phyloP scores from a whole-genome alignment of 2,888 invertebrate species.

The Sisyra nigra region DNA sequence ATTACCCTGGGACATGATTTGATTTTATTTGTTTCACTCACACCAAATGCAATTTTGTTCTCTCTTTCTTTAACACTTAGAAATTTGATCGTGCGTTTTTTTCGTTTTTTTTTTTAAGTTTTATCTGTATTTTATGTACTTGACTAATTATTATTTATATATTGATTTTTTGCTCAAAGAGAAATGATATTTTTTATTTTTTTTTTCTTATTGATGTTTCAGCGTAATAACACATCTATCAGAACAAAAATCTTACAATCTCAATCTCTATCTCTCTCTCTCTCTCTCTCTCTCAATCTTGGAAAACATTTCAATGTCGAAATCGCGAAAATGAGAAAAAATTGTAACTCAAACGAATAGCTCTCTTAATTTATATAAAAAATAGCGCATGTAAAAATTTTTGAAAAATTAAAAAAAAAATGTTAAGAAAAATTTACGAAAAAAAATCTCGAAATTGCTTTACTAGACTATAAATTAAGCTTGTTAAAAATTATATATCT shows the following conservation, averaged over 20 bases:
- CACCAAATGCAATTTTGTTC: not conserved
- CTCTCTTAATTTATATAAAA: not conserved
- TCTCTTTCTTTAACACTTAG: not conserved
- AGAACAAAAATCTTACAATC: not conserved
- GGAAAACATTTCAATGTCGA: conserved; percentile 2
- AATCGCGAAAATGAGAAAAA: conserved; percentile 1
- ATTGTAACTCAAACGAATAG: not conserved
- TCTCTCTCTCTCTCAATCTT: not conserved
- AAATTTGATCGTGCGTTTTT: not conserved
- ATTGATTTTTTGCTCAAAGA: not conserved
- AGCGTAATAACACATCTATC: conserved; percentile 9
- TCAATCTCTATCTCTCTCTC: no score
- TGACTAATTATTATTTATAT: conserved; percentile 3
- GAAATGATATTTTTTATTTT: no score
- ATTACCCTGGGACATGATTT: conserved; percentile 9
- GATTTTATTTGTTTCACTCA: not conserved
- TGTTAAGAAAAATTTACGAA: not conserved
- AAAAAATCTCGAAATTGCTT: not conserved
- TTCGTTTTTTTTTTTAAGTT: not conserved
- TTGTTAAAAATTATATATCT: not conserved
- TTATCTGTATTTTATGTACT: conserved; percentile 1
- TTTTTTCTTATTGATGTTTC: conserved; percentile 8
- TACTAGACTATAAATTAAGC: not conserved
- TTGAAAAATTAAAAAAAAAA: not conserved
- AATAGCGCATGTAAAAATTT: not conserved